Conservation (phyloP, 2,888 invertebrate genomes). For the Alloscopus bannaensis region DNA sequence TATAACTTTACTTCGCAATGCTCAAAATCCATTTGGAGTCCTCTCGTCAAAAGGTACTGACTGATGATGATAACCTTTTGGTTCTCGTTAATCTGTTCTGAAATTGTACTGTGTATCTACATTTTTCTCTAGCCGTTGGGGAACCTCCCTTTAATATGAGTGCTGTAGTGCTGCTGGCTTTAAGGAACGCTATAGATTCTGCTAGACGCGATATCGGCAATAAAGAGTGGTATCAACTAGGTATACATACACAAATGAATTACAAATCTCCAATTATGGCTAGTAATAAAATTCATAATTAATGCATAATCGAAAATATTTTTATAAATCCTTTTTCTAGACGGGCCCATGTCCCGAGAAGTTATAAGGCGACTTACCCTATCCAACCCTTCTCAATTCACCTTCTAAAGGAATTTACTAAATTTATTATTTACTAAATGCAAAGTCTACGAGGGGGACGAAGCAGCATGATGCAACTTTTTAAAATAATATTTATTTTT, state of each 20-base stretch:
- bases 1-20: constrained; percentile 82
- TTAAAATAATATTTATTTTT: too few relatives aligned
- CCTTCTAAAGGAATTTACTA: background rate
- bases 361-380: constrained; percentile 34
- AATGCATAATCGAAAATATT: background rate
- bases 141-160: constrained; percentile 28
- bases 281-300: background rate
- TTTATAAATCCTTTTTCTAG: constrained; percentile 37
- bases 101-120: background rate
- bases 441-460: too few relatives aligned
- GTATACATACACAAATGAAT: constrained; percentile 76
- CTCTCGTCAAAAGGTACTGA: constrained; percentile 81
- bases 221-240: constrained; percentile 79
- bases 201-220: constrained; percentile 82
- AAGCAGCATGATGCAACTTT: too few relatives aligned
- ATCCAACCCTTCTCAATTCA: constrained; percentile 12
- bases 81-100: background rate
- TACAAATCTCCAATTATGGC: background rate
- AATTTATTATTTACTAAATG: too few relatives aligned
- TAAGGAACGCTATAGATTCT: constrained; percentile 82
- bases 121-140: constrained; percentile 21
- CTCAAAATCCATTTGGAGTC: constrained; percentile 82
- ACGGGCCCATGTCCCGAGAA: constrained; percentile 66
- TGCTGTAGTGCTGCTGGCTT: constrained; percentile 77
- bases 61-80: background rate